Evolutionary conservation across 2,888 invertebrate species (phyloP), one percentile per base, ranked within the genome.

Genomic region (Lochmaea capreae): DNA sequence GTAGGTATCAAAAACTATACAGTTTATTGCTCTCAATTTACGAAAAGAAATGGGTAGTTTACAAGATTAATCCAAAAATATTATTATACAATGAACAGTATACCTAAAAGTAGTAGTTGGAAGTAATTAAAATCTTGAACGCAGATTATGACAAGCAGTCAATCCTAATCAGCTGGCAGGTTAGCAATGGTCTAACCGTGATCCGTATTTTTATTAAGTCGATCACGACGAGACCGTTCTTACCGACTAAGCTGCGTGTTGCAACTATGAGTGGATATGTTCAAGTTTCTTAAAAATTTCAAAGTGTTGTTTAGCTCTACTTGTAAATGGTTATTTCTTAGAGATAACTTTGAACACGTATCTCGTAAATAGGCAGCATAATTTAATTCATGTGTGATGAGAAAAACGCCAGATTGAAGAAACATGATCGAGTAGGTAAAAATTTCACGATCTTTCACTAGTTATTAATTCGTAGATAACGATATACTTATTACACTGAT

Each of bases 91-190:
- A 72, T 72, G 71, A n/a, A n/a, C n/a, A n/a, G n/a, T n/a, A n/a
- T n/a, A n/a, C n/a, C n/a, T 75, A 79, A 79, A 76, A 76, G 76
- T 77, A 71, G 81, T 81, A 81, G 81, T 80, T 78, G 49, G 46
- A 67, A 76, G 77, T 82, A 81, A 82, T 82, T 82, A 82, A 78
- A 80, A 82, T 81, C 81, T 82, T 81, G 81, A 81, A 81, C 76
- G 77, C 79, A 73, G 77, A 79, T 81, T 82, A 80, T 81, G 82
- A 82, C 81, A 77, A 78, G 75, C 78, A 79, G 80, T 82, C 82
- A 82, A 75, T 80, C 76, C 79, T 79, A 82, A 82, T 82, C 80
- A 81, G 75, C 68, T 77, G 71, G 77, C 76, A 68, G 59, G 75
- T 73, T 72, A 70, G 76, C 77, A 76, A 78, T 77, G 78, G 79